Conservation (phyloP, 2,113 vertebrate genomes). For the Tachysurus fulvidraco region DNA sequence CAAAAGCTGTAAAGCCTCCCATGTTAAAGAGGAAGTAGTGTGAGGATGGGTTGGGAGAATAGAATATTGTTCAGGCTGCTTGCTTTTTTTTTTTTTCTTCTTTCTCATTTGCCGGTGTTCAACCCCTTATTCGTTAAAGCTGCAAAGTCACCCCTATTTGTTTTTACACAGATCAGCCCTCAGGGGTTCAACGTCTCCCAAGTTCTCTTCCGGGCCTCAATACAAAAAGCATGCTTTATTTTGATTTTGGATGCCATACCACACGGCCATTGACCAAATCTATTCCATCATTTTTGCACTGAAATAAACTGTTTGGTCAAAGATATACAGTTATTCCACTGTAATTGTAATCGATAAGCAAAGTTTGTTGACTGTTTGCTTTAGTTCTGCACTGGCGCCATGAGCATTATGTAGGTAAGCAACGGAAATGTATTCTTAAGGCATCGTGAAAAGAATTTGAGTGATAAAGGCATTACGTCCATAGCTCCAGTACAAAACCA, state of each 20-base stretch:
- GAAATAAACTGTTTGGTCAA: conserved; percentile 17
- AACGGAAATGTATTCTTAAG: background rate
- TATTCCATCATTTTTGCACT: conserved; percentile 43
- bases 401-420: background rate
- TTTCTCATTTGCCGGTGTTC: conserved; percentile 23
- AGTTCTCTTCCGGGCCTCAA: conserved; percentile 9
- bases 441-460: background rate
- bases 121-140: conserved; percentile 40
- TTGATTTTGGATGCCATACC: conserved; percentile 1
- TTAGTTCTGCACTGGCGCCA: background rate
- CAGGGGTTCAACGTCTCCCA: conserved; percentile 71
- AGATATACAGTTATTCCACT: background rate
- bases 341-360: background rate
- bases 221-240: conserved; percentile 22
- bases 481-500: background rate
- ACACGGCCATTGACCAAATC: background rate
- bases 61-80: conserved; percentile 29
- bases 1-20: conserved; percentile 30
- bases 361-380: background rate
- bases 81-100: background rate
- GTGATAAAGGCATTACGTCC: background rate
- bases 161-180: conserved; percentile 69
- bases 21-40: conserved; percentile 12
- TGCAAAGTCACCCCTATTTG: conserved; percentile 17
- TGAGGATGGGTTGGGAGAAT: conserved; percentile 18